Conservation (phyloP, 2,113 vertebrate genomes). For the Colius striatus region DNA sequence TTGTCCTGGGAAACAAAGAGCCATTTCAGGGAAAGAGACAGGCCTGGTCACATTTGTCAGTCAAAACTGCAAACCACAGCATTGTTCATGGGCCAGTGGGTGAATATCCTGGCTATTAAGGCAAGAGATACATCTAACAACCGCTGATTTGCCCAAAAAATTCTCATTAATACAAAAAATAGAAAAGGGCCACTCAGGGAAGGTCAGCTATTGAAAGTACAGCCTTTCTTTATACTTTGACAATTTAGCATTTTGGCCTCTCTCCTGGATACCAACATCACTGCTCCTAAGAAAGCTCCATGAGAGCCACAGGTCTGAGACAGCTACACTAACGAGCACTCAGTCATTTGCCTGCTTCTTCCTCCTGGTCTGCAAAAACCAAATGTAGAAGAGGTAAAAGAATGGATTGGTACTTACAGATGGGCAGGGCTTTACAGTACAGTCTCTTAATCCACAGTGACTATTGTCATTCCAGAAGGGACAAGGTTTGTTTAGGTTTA, state of each 20-base stretch:
- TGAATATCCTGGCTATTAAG: neutral
- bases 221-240: neutral
- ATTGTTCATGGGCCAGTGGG: neutral
- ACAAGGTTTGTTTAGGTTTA: slow-evolving; percentile 90
- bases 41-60: neutral
- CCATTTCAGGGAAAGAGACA: neutral
- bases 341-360: neutral
- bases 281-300: neutral
- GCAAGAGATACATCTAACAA: neutral
- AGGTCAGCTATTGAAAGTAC: neutral
- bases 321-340: rapidly evolving
- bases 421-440: slow-evolving; percentile 87
- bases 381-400: neutral
- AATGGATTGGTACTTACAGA: slow-evolving; percentile 80
- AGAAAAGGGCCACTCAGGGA: neutral
- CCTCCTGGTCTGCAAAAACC: neutral
- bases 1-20: neutral
- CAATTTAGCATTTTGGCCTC: neutral
- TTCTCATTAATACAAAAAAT: neutral
- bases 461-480: slow-evolving; percentile 89
- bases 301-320: neutral
- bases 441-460: slow-evolving; percentile 88
- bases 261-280: neutral
- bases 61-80: neutral
- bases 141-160: neutral